phyloP scores from a whole-genome alignment of 2,113 vertebrate species.

The Psittacara wagleri region DNA sequence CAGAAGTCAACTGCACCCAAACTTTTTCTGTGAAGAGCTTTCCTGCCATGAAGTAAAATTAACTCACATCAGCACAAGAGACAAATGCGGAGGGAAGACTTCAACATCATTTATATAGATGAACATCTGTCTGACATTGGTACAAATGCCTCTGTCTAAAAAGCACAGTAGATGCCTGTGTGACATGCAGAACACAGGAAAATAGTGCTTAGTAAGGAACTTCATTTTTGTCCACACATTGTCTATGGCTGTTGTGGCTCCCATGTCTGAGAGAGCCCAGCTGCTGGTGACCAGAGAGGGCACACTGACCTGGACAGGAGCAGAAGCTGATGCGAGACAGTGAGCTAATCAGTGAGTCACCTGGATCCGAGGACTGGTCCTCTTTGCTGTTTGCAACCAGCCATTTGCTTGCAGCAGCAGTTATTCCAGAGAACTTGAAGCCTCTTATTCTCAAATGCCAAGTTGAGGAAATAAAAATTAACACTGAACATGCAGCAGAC shows the following conservation, averaged over 20 bases:
- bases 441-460: conserved; percentile 19
- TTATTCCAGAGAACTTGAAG: background rate
- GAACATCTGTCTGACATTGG: background rate
- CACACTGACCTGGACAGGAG: background rate
- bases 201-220: background rate
- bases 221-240: background rate
- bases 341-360: background rate
- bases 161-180: background rate
- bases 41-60: background rate
- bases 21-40: background rate
- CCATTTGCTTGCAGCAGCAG: background rate
- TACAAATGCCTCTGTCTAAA: background rate
- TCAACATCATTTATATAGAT: background rate
- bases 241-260: background rate
- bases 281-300: background rate
- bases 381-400: background rate
- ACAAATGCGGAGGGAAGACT: background rate
- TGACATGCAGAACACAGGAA: background rate
- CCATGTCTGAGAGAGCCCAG: background rate
- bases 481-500: background rate
- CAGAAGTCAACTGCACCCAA: background rate
- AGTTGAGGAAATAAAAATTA: conserved; percentile 45
- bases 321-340: background rate
- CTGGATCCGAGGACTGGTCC: background rate
- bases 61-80: background rate